Conservation (phyloP, 2,113 vertebrate genomes). For the Zosterops japonicus region DNA sequence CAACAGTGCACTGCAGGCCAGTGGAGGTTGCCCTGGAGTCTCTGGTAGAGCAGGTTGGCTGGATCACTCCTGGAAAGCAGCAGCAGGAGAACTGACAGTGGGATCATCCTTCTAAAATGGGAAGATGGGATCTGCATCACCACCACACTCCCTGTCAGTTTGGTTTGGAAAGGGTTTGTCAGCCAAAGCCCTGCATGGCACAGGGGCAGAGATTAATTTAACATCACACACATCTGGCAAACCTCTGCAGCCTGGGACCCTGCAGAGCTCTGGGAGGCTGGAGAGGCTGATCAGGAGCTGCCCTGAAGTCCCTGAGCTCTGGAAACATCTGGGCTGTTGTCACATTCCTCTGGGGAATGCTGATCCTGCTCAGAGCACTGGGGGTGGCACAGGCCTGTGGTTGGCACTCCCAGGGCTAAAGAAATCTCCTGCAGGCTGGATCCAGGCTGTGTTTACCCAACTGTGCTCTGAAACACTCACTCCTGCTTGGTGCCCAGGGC, state of each 20-base stretch:
- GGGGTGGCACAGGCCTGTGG: not conserved
- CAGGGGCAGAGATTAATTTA: not conserved
- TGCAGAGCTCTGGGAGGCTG: not conserved
- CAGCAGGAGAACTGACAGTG: not conserved
- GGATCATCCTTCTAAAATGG: not conserved
- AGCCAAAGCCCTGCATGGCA: not conserved
- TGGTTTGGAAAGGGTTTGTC: not conserved
- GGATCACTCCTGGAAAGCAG: not conserved
- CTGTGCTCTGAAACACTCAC: not conserved
- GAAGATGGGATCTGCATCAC: not conserved
- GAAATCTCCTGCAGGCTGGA: not conserved
- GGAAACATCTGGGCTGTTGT: not conserved
- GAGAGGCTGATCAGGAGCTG: not conserved
- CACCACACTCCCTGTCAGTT: rapidly evolving
- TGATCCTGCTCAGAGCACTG: not conserved
- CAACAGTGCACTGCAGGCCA: not conserved
- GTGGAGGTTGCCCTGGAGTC: not conserved
- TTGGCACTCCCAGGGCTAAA: not conserved
- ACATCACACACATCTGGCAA: not conserved
- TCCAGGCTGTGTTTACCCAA: not conserved
- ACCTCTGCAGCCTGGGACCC: not conserved
- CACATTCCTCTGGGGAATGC: not conserved
- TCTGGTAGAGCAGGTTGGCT: not conserved
- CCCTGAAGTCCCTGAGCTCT: not conserved
- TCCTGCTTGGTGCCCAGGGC: not conserved